A percentile compares a stretch with the other conserved stretches of the same genome.
Evolutionary conservation across 2,888 invertebrate genomes (phyloP).

Genomic region (Drosophila vallismaia): DNA sequence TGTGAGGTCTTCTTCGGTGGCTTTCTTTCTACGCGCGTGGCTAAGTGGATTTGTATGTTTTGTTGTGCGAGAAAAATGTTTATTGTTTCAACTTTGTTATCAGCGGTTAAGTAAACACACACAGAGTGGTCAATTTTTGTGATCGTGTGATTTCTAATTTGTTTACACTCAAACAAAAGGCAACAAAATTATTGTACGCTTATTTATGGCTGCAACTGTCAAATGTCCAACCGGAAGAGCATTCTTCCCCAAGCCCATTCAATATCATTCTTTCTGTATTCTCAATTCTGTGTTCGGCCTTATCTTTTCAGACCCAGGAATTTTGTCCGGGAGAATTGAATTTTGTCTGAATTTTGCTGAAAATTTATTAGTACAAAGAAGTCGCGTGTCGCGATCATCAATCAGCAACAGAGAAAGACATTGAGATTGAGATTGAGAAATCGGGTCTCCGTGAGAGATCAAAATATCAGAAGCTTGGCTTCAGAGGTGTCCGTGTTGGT

Average conservation of each 20-base stretch:
- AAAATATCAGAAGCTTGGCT: slow-evolving; percentile 35
- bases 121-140: slow-evolving; percentile 55
- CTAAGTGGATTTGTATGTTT: slow-evolving; percentile 83
- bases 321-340: slow-evolving; percentile 60
- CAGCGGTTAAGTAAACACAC: slow-evolving; percentile 80
- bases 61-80: slow-evolving; percentile 82
- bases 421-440: slow-evolving; percentile 33
- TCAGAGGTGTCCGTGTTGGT: slow-evolving; percentile 11
- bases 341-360: slow-evolving; percentile 81
- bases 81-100: slow-evolving; percentile 84
- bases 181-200: slow-evolving; percentile 66
- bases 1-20: slow-evolving; percentile 52
- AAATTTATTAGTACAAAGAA: slow-evolving; percentile 82
- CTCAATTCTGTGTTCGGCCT: no score
- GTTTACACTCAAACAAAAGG: slow-evolving; percentile 60
- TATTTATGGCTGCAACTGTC: slow-evolving; percentile 71
- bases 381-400: slow-evolving; percentile 78
- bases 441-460: slow-evolving; percentile 20
- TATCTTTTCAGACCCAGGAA: slow-evolving; percentile 58
- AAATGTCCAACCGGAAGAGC: slow-evolving; percentile 63
- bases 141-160: slow-evolving; percentile 80
- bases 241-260: slow-evolving; percentile 31
- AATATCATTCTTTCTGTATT: slow-evolving; percentile 51
- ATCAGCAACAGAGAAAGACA: slow-evolving; percentile 57
- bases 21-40: slow-evolving; percentile 67